Evolutionary conservation across 2,888 invertebrate species (phyloP), one percentile per base, ranked within the genome.

Genomic region (Mystacides longicornis): DNA sequence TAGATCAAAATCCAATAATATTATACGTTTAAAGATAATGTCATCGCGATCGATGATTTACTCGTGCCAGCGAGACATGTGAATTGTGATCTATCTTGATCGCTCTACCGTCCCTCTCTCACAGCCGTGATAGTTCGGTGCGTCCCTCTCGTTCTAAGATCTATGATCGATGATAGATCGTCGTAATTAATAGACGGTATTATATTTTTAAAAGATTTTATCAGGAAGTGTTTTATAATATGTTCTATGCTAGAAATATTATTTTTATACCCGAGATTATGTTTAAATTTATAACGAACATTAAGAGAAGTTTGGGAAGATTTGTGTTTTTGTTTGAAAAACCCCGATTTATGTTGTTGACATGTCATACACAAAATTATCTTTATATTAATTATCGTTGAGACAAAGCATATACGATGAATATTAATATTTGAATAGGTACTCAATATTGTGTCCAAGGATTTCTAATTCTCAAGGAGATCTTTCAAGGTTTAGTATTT

Each of bases 1-100:
- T 37, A 37, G 37, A 37, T 37, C 37, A 37, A 37, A 37, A 3
- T 16, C 37, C 14, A 37, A 37, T 16, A n/a, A n/a, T n/a, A n/a
- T 7, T 31, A 45, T 45, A 19, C 20, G 21, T 21, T 45, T 20
- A 19, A 16, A 45, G 21, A 21, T 45, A 19, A 45, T 19, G 45
- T 45, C 48, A 18, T 21, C 23, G 48, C 48, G 18, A 23, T 48
- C 23, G 48, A 48, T 48, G 48, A 48, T 48, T 48, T 48, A 48
- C 48, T 48, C 23, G 48, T 23, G 48, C 37, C 37, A 37, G 37
- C 16, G 4, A 3, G 37, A 37, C 37, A 37, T 37, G 27, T 27
- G 37, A 37, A 37, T 37, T 37, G 16, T 14, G 37, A 37, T 37
- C 37, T 14, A 37, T 37, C 37, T 37, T 16, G 14, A 37, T 14